Conservation (phyloP, 2,113 vertebrate species). For the Pygoscelis antarcticus region DNA sequence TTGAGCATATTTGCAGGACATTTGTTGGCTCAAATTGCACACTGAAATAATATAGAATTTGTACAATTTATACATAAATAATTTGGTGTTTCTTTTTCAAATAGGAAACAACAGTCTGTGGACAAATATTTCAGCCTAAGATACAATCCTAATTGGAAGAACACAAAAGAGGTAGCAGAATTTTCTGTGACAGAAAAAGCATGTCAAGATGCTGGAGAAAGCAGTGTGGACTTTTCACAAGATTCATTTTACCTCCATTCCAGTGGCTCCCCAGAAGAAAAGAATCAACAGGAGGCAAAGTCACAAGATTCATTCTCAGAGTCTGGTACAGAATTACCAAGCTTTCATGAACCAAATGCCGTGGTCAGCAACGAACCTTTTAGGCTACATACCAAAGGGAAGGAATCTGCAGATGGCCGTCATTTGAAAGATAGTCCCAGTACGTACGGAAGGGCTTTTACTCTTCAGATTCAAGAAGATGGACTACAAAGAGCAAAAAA, state of each 20-base stretch:
- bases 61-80: not conserved
- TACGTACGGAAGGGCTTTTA: not conserved
- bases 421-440: not conserved
- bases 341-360: not conserved
- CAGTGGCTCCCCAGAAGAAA: not conserved
- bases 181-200: not conserved
- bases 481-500: constrained; percentile 32
- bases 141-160: constrained; percentile 82
- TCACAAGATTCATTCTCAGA: not conserved
- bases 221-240: not conserved
- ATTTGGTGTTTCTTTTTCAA: not conserved
- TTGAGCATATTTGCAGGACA: not conserved
- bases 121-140: constrained; percentile 75
- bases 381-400: not conserved
- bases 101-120: constrained; percentile 1
- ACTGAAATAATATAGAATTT: not conserved
- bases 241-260: constrained; percentile 45
- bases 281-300: not conserved
- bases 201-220: not conserved
- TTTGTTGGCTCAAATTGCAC: not conserved
- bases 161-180: not conserved
- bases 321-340: not conserved
- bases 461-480: not conserved
- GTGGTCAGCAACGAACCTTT: not conserved
- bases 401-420: not conserved